Evolutionary conservation across 2,113 vertebrate species (phyloP), one percentile per base, ranked within the genome.

Genomic region (Ammodytes marinus): DNA sequence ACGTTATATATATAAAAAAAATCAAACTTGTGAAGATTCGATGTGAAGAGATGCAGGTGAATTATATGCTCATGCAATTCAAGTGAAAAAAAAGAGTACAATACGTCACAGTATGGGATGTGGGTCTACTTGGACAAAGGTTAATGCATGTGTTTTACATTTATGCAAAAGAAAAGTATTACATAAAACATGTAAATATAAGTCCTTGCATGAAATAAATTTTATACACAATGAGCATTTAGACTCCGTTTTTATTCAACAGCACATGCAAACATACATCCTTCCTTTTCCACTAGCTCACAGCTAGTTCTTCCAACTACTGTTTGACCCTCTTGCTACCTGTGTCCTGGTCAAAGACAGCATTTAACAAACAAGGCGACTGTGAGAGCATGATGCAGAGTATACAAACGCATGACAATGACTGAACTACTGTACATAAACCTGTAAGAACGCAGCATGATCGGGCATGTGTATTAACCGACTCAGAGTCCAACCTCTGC

Each of bases 181-280:
- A 91, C 94, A 93, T 89, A 91, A 93, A 91, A 93, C 71, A 92
- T 93, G 92, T 95, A 95, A 92, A 95, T 94, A 96, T 92, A 93
- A 96, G 90, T 95, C 96, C 95, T 93, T 98, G 97, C 98, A 99
- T 99, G 98, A 98, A 99, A 99, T 99, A 98, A 98, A 99, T 99
- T 97, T 98, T 99, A 94, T 98, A 97, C 87, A 92, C 93, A 95
- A 95, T 63, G 83, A 92, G 91, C 59, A 78, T 93, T 94, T 92
- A 95, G 94, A 92, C 93, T 95, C 91, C 88, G 91, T 94, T 94
- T 91, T 95, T 94, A 72, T 95, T 94, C 91, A 92, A 86, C 92
- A 91, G 89, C 89, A 94, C 91, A 90, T 89, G 85, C 91, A 93
- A 86, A 92, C 92, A 94, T 80, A 88, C 89, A 79, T 88, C 83